Evolutionary conservation across 2,888 invertebrate genomes (phyloP).

Genomic region (Drosophila tripunctata): DNA sequence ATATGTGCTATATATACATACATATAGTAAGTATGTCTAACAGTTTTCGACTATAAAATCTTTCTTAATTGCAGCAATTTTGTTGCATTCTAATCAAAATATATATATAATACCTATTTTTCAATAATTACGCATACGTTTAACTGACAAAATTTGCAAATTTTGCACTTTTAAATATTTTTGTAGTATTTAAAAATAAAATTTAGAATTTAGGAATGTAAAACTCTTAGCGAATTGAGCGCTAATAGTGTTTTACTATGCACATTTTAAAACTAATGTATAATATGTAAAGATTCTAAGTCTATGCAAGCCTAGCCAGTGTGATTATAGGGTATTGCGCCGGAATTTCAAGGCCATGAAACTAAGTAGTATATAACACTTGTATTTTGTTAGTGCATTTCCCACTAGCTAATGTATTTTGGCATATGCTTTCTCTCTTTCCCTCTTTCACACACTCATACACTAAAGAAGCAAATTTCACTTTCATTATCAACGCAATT

Average conservation of each 20-base stretch:
- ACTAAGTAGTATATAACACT: background rate
- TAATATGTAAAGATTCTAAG: no score
- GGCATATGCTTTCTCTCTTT: slow-evolving; percentile 7
- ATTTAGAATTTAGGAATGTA: no score
- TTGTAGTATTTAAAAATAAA: no score
- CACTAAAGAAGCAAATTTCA: slow-evolving; percentile 45
- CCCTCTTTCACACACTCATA: slow-evolving; percentile 23
- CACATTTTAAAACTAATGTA: no score
- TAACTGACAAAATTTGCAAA: slow-evolving; percentile 21
- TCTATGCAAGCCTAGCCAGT: no score
- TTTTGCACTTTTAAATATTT: slow-evolving; percentile 4
- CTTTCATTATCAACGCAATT: slow-evolving; percentile 73
- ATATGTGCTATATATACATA: background rate
- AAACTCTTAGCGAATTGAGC: no score
- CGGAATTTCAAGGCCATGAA: slow-evolving; percentile 55
- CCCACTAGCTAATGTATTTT: slow-evolving; percentile 3
- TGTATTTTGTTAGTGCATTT: slow-evolving; percentile 41
- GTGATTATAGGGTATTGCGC: slow-evolving; percentile 1
- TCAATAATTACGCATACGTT: slow-evolving; percentile 4
- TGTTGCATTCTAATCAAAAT: background rate
- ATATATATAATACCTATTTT: no score
- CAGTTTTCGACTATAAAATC: no score
- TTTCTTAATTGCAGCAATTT: background rate
- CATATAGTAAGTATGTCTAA: background rate
- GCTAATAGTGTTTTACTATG: no score